Evolutionary conservation across 1,140 invertebrate genomes (phyloP).

Genomic region (Procambarus virginalis): DNA sequence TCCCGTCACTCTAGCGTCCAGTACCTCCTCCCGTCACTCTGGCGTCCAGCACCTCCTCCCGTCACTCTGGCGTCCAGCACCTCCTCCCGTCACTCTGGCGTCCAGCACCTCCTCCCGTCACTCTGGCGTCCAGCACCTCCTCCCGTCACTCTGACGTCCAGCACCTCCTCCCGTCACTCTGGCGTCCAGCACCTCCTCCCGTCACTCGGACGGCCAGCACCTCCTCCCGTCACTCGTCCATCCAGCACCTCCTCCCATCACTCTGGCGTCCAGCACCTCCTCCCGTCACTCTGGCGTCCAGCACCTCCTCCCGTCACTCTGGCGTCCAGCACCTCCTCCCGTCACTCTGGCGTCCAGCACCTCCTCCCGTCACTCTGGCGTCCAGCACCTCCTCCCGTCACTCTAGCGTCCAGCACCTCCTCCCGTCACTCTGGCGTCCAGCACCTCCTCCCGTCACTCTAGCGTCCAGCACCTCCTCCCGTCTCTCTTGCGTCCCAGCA

Average conservation of each 20-base stretch:
- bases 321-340: too few relatives aligned
- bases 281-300: background rate
- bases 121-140: too few relatives aligned
- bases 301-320: too few relatives aligned
- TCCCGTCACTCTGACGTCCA: too few relatives aligned
- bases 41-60: too few relatives aligned
- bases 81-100: background rate
- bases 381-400: too few relatives aligned
- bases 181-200: too few relatives aligned
- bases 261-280: background rate
- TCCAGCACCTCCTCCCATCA: background rate
- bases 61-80: too few relatives aligned
- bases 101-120: background rate
- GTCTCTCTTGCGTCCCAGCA: too few relatives aligned
- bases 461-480: too few relatives aligned
- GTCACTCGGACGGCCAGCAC: too few relatives aligned
- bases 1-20: background rate
- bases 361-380: background rate
- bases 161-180: background rate
- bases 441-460: background rate
- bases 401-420: background rate
- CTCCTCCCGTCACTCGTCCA: too few relatives aligned
- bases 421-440: background rate
- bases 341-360: background rate
- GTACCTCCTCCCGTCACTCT: background rate